Percentiles rank a stretch among this genome's conserved stretches.
These are phyloP conservation scores for Musca vetustissima DNA, from an alignment of 1,140 invertebrate species.

Conservation along the genomic window DNA sequence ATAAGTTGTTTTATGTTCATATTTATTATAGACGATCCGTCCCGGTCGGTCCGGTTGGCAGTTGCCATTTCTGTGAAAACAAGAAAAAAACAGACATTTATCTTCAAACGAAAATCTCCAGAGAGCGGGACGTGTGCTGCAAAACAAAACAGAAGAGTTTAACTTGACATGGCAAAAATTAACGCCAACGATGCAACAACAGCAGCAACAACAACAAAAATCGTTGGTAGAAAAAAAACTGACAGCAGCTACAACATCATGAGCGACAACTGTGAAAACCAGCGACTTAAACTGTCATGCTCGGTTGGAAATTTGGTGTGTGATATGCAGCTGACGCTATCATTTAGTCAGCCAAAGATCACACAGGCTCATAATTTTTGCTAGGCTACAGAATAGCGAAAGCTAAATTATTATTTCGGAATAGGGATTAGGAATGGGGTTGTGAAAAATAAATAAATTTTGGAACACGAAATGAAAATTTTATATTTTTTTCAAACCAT, in stretches of 20 bases:
- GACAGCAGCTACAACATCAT: not conserved
- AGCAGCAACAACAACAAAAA: not conserved
- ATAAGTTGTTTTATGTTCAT: conserved; percentile 1
- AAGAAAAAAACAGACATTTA: conserved; percentile 14
- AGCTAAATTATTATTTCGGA: no score
- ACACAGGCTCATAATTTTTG: conserved; percentile 16
- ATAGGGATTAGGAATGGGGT: no score
- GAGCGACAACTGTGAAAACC: conserved; percentile 18
- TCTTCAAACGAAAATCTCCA: conserved; percentile 21
- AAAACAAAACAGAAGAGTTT: not conserved
- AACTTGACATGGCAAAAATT: conserved; percentile 1
- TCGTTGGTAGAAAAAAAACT: not conserved
- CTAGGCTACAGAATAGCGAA: no score
- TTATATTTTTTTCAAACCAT: no score
- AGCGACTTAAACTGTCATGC: conserved; percentile 21
- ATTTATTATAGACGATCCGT: conserved; percentile 6
- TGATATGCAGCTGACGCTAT: conserved; percentile 19
- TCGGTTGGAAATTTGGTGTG: conserved; percentile 17
- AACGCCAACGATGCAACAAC: conserved; percentile 8
- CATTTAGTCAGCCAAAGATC: conserved; percentile 16
- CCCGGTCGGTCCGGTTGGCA: not conserved
- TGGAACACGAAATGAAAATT: no score
- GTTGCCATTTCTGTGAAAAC: conserved; percentile 11
- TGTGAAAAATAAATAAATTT: no score
- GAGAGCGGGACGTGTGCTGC: conserved; percentile 7